Percentiles rank a stretch among this genome's conserved stretches.
phyloP scores from a whole-genome alignment of 2,797 vertebrate species.

The Podarcis siculus region DNA sequence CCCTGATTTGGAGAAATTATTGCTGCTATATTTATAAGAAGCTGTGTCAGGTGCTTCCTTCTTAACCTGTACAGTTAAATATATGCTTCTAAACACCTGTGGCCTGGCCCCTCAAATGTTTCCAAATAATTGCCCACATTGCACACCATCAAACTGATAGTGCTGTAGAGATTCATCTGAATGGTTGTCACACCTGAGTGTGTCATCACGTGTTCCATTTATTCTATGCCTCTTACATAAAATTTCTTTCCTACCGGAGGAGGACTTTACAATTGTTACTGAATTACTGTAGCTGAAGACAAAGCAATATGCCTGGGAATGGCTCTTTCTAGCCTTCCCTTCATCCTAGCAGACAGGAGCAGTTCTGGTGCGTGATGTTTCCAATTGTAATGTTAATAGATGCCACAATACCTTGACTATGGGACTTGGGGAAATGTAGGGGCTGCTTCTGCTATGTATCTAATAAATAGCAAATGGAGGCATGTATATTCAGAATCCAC shows the following conservation, averaged over 20 bases:
- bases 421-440: background rate
- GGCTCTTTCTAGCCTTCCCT: background rate
- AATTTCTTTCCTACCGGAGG: background rate
- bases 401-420: background rate
- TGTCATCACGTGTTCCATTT: background rate
- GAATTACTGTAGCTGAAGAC: background rate
- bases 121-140: background rate
- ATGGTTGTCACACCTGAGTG: background rate
- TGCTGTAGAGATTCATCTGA: no score
- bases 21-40: background rate
- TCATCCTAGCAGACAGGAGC: background rate
- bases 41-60: background rate
- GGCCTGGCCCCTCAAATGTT: background rate
- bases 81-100: background rate
- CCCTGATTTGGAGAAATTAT: background rate
- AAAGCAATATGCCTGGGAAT: background rate
- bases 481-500: no score
- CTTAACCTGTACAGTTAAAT: background rate
- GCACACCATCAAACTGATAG: background rate
- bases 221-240: background rate
- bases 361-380: background rate
- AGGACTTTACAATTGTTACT: background rate
- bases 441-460: background rate
- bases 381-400: background rate
- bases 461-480: no score